phyloP scores from a whole-genome alignment of 2,797 vertebrate genomes.

The Halcyon badia region DNA sequence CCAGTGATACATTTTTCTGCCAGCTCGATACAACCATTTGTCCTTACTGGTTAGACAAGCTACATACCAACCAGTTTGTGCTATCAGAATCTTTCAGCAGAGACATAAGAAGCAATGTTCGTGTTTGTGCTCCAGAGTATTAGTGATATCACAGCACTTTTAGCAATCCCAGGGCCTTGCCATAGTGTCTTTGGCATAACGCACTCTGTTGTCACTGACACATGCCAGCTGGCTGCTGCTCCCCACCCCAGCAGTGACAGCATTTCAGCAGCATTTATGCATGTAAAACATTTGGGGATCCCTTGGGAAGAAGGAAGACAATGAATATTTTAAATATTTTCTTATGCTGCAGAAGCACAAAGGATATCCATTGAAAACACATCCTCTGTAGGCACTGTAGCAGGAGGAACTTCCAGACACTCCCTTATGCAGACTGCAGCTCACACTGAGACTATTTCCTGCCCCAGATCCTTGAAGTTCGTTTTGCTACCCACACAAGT shows the following conservation, averaged over 20 bases:
- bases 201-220: background rate
- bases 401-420: background rate
- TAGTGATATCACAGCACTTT: background rate
- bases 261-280: background rate
- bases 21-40: background rate
- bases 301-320: background rate
- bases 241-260: slow-evolving; percentile 31
- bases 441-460: background rate
- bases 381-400: rapidly evolving
- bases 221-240: slow-evolving; percentile 50
- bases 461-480: background rate
- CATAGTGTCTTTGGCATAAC: background rate
- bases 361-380: background rate
- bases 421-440: background rate
- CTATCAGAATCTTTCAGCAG: background rate
- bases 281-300: background rate
- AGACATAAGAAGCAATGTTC: background rate
- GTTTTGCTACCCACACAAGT: background rate
- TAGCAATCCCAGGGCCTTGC: background rate
- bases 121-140: background rate
- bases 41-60: background rate
- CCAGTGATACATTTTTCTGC: rapidly evolving
- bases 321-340: slow-evolving; percentile 34
- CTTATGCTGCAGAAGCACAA: background rate
- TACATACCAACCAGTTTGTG: rapidly evolving